These are phyloP conservation scores for Halcyon chelicuti DNA, from an alignment of 2,797 vertebrate genomes.

Conservation along the genomic window DNA sequence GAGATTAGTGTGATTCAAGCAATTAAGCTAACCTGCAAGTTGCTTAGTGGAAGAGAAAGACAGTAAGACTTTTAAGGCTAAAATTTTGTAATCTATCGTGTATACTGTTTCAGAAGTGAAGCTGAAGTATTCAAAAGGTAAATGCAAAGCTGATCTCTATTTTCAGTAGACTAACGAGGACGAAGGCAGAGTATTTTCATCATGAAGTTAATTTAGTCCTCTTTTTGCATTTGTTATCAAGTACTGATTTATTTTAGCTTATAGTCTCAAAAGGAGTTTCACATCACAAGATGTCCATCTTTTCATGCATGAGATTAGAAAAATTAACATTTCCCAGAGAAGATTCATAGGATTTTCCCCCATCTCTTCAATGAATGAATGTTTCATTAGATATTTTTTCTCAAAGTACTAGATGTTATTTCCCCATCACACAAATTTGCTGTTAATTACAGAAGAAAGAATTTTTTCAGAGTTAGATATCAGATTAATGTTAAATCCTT, in stretches of 20 bases:
- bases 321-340: neutral
- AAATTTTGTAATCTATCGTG: neutral
- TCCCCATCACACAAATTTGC: neutral
- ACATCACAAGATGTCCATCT: neutral
- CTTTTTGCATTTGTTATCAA: neutral
- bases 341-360: neutral
- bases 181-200: neutral
- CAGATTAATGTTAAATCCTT: neutral
- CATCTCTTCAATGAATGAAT: neutral
- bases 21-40: slow-evolving; percentile 17
- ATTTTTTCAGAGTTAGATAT: neutral
- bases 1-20: slow-evolving; percentile 1
- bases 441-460: neutral
- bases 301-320: neutral
- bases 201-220: neutral
- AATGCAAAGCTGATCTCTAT: slow-evolving; percentile 24
- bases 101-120: neutral
- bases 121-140: neutral
- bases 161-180: neutral
- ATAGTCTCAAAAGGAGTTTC: neutral
- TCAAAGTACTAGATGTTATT: neutral
- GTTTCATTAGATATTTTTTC: neutral
- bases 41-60: neutral
- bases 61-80: neutral
- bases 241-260: neutral